Evolutionary conservation across 2,888 invertebrate genomes (phyloP).

Genomic region (Cosmia trapezina): DNA sequence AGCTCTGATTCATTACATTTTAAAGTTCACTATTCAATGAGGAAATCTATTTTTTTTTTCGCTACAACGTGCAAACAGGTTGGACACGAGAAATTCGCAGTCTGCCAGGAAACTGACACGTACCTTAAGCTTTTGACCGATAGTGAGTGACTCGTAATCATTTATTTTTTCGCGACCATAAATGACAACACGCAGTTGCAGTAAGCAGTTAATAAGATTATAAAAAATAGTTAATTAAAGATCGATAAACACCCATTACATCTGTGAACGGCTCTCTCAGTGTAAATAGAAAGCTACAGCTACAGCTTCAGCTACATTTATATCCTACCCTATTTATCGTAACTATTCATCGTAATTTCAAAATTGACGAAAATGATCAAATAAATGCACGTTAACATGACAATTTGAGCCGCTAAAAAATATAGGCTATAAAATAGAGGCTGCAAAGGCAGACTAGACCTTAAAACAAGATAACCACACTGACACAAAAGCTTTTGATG

Average conservation of each 20-base stretch:
- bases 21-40: constrained; percentile 74
- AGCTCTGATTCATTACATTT: constrained; percentile 67
- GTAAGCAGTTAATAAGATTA: background rate
- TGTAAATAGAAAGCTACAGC: constrained; percentile 26
- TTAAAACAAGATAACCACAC: background rate
- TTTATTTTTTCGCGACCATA: constrained; percentile 47
- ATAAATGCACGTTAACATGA: background rate
- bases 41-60: constrained; percentile 72
- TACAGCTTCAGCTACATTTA: too few relatives aligned
- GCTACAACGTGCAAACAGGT: constrained; percentile 78
- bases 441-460: background rate
- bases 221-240: constrained; percentile 1
- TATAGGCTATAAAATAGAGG: background rate
- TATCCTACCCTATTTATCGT: background rate
- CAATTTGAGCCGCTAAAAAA: background rate
- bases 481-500: background rate
- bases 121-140: constrained; percentile 77
- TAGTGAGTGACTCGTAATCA: constrained; percentile 71
- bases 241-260: background rate
- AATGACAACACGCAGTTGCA: constrained; percentile 2
- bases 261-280: constrained; percentile 4
- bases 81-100: constrained; percentile 83
- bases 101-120: constrained; percentile 79
- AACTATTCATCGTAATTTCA: background rate
- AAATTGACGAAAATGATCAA: background rate